Evolutionary conservation across 1,140 invertebrate genomes (phyloP).

Genomic region (Ptiloglossa arizonensis): DNA sequence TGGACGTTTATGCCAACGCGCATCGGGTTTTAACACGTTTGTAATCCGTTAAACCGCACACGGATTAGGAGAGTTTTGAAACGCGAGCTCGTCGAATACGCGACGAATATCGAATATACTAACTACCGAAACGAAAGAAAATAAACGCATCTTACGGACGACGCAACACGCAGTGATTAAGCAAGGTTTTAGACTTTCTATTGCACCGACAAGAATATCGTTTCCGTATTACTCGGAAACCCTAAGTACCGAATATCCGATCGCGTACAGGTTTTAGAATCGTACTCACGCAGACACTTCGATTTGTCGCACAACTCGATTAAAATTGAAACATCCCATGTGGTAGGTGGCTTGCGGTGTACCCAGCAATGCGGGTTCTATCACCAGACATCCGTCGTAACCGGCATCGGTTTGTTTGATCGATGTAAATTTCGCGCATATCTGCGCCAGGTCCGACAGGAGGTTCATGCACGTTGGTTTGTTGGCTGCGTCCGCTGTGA

Average conservation of each 20-base stretch:
- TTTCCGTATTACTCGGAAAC: no score
- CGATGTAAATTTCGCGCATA: constrained; percentile 82
- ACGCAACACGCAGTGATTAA: no score
- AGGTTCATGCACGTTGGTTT: constrained; percentile 82
- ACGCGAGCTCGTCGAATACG: no score
- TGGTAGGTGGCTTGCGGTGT: constrained; percentile 80
- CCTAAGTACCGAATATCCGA: background rate
- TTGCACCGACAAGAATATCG: no score
- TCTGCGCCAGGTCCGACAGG: constrained; percentile 81
- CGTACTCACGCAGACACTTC: constrained; percentile 73
- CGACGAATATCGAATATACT: no score
- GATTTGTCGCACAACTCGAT: constrained; percentile 77
- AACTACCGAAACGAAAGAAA: no score
- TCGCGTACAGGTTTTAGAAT: background rate
- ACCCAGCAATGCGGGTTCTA: constrained; percentile 81
- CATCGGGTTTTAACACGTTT: background rate
- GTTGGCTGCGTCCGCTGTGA: constrained; percentile 75
- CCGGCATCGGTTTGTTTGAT: constrained; percentile 71
- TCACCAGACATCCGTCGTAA: constrained; percentile 80
- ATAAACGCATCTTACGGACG: no score
- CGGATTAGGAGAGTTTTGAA: no score
- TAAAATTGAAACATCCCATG: constrained; percentile 82
- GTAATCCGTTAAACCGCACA: no score
- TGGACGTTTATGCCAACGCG: no score
- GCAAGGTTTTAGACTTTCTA: no score